These are phyloP conservation scores for Nomada lathburiana DNA, from an alignment of 2,888 invertebrate species.

Conservation along the genomic window DNA sequence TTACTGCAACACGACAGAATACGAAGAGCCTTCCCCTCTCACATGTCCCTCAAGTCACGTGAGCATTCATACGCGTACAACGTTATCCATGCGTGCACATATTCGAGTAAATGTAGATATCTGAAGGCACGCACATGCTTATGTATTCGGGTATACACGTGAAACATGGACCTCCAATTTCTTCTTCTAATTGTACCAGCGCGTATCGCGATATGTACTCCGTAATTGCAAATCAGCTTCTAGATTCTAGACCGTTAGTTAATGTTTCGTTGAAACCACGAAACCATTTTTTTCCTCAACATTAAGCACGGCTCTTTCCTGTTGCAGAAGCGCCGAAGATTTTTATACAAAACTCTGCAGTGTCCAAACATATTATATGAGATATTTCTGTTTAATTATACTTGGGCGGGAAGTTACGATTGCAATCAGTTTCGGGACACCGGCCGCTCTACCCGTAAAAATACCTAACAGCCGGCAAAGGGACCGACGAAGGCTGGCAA, in stretches of 20 bases:
- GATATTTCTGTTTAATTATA: no score
- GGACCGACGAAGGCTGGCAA: slow-evolving; percentile 63
- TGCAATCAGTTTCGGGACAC: slow-evolving; percentile 56
- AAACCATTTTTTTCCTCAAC: slow-evolving; percentile 22
- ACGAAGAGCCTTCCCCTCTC: no score
- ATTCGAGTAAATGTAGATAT: no score
- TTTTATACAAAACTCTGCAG: not conserved
- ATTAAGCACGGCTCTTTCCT: not conserved
- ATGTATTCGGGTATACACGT: no score
- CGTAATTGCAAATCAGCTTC: slow-evolving; percentile 46
- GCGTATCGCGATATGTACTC: slow-evolving; percentile 28
- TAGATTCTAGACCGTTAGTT: slow-evolving; percentile 25
- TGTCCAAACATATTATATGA: no score
- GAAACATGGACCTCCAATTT: no score
- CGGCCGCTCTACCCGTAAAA: slow-evolving; percentile 76
- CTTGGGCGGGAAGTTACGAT: slow-evolving; percentile 43
- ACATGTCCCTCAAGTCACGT: no score
- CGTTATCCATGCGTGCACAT: not conserved
- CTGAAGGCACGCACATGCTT: no score
- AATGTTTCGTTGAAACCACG: slow-evolving; percentile 42
- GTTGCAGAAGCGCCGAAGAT: not conserved
- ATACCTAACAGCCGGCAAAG: slow-evolving; percentile 71
- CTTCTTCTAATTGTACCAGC: no score
- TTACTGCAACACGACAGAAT: no score
- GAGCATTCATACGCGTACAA: not conserved